Evolutionary conservation across 2,888 invertebrate genomes (phyloP).

Genomic region (Drosophila suboccidentalis): DNA sequence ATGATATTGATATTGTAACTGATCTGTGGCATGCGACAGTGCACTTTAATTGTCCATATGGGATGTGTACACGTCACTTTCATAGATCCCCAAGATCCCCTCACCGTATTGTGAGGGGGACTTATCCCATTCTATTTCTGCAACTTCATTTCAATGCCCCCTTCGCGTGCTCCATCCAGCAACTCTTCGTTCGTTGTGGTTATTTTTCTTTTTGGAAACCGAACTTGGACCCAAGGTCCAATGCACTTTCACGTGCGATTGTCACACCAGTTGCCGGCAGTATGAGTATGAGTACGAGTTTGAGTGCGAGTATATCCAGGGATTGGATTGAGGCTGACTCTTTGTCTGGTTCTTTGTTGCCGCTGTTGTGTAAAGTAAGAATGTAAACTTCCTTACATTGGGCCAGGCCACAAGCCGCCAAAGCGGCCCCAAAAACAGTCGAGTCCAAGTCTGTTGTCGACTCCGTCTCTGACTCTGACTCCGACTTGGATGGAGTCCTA

Average conservation of each 20-base stretch:
- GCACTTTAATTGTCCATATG: conserved; percentile 62
- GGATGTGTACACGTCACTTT: conserved; percentile 40
- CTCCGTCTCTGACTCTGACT: background rate
- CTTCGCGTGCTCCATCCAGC: background rate
- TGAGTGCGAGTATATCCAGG: conserved; percentile 36
- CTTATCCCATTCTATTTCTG: background rate
- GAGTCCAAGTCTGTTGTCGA: conserved; percentile 58
- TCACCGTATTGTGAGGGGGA: background rate
- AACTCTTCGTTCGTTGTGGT: background rate
- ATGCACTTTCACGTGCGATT: conserved; percentile 78
- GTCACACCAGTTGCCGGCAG: conserved; percentile 71
- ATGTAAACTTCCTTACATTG: conserved; percentile 63
- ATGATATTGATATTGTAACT: conserved; percentile 9
- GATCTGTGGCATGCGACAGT: conserved; percentile 19
- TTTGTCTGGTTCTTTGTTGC: conserved; percentile 64
- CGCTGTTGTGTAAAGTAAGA: conserved; percentile 64
- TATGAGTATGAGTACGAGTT: conserved; percentile 32
- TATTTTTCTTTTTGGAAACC: conserved; percentile 14
- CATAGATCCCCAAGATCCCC: conserved; percentile 13
- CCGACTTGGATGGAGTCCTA: conserved; percentile 14
- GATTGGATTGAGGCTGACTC: conserved; percentile 35
- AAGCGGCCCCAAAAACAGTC: conserved; percentile 66
- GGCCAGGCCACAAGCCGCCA: conserved; percentile 65
- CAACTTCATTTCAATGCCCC: conserved; percentile 52
- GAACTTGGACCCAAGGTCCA: conserved; percentile 52